Percentiles rank a stretch among this genome's conserved stretches.
Conservation (phyloP, 2,113 vertebrate genomes). For the Eurypyga helias region DNA sequence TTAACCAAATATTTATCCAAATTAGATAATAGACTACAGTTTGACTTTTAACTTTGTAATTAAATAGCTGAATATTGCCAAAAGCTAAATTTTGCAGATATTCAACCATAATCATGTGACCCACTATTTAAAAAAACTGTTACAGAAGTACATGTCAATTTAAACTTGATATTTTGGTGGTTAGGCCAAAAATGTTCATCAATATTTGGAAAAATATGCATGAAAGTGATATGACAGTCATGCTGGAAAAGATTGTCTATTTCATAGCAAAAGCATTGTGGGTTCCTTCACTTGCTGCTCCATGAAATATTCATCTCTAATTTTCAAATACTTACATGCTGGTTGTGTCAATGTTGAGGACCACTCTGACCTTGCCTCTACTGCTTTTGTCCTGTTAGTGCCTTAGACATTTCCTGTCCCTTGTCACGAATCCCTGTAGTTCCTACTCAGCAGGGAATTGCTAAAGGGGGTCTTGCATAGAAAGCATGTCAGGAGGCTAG, state of each 20-base stretch:
- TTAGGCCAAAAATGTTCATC: neutral
- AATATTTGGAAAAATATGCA: neutral
- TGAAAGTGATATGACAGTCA: neutral
- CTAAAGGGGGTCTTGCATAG: neutral
- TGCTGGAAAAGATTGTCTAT: neutral
- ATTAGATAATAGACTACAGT: neutral
- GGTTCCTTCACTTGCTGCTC: neutral
- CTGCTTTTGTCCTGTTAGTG: neutral
- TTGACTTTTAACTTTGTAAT: neutral
- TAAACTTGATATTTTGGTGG: neutral
- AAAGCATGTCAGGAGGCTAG: neutral
- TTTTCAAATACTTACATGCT: neutral
- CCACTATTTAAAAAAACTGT: fast-evolving
- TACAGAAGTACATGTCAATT: neutral
- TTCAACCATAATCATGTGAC: neutral
- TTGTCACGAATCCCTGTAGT: neutral
- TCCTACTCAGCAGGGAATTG: too few relatives aligned
- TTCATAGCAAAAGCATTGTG: neutral
- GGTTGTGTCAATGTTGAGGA: neutral
- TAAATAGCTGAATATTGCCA: neutral
- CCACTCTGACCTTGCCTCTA: neutral
- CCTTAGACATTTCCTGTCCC: neutral
- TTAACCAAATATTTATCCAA: neutral
- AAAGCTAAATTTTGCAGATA: neutral
- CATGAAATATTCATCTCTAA: neutral